Base-by-base conservation (phyloP, 2,888 invertebrate species). In the Endomychus coccineus region DNA sequence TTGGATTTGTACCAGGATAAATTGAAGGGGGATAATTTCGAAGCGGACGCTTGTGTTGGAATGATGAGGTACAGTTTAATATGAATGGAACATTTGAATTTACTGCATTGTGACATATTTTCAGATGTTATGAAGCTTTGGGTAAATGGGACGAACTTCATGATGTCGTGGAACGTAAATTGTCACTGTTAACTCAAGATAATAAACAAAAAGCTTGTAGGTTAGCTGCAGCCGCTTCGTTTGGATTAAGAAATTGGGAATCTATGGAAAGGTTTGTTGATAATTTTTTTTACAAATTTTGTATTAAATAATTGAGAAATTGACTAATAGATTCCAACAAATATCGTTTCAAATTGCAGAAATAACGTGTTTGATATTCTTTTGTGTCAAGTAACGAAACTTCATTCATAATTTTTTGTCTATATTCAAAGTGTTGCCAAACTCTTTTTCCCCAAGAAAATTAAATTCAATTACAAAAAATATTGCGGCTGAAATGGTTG, bases 81-180 rank as follows among this genome's bases (percentile, higher is more conserved):
- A n/a, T n/a, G n/a, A n/a, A n/a, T n/a, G n/a, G 3, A 13, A 25
- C 9, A 23, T 17, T 4, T 17, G 14, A 11, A 25, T 17, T 19
- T 21, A n/a, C 11, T 19, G 21, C 21, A 19, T 7, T n/a, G 9
- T 19, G 21, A 7, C 21, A 19, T 39, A 41, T 25, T 47, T 48
- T 16, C 33, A 62, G 63, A 39, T 98, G 79, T 61, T 73, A 96
- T 46, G 97, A 99, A 69, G 94, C 97, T 0, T 69, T 99, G 1
- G 97, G 96, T 1, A 94, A 97, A 65, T 98, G 98, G 98, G 80
- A 77, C 3, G 80, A 86, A 40, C 64, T 96, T 23, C 85, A 92
- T 53, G 76, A 80, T 17, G 77, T 86, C 0, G 88, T 90, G 0
- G 82, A 83, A 40, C 74, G 75, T 15, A 79, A 84, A 47, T 96